phyloP scores from a whole-genome alignment of 35 echinoderm and acorn worm genomes.

The Ptychodera flava region DNA sequence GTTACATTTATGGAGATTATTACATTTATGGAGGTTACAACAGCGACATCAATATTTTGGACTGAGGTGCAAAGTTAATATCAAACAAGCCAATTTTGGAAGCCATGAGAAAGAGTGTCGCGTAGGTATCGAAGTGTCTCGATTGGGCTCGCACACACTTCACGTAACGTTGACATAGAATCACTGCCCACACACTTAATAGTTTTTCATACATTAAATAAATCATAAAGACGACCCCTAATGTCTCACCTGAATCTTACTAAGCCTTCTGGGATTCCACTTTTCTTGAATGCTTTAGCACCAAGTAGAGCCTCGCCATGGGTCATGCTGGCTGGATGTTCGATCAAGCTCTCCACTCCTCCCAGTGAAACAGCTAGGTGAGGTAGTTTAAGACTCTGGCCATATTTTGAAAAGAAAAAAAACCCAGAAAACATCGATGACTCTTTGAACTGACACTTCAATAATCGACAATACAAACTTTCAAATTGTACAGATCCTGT shows the following conservation, averaged over 20 bases:
- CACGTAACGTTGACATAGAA: constrained; percentile 5
- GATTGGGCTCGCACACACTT: constrained; percentile 50
- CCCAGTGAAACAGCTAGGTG: constrained; percentile 80
- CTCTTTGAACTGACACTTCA: no score
- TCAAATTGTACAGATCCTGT: no score
- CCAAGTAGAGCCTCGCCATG: constrained; percentile 69
- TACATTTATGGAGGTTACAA: no score
- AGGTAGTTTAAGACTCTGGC: constrained; percentile 68
- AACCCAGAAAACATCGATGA: no score
- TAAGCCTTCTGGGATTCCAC: constrained; percentile 76
- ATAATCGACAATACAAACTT: no score
- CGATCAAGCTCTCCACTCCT: constrained; percentile 65
- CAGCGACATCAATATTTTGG: no score
- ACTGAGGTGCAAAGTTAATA: neutral
- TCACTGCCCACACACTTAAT: neutral
- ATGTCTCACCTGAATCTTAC: neutral
- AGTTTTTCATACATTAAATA: neutral
- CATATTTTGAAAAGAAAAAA: no score
- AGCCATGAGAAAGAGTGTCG: neutral
- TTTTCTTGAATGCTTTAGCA: constrained; percentile 46
- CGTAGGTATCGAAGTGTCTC: neutral
- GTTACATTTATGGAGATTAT: no score
- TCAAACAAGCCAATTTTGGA: neutral
- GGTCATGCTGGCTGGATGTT: constrained; percentile 91
- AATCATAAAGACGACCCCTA: neutral